Percentiles rank a stretch among this genome's conserved stretches.
Evolutionary conservation across 1,140 invertebrate species (phyloP).

Genomic region (Diorhabda carinulata): DNA sequence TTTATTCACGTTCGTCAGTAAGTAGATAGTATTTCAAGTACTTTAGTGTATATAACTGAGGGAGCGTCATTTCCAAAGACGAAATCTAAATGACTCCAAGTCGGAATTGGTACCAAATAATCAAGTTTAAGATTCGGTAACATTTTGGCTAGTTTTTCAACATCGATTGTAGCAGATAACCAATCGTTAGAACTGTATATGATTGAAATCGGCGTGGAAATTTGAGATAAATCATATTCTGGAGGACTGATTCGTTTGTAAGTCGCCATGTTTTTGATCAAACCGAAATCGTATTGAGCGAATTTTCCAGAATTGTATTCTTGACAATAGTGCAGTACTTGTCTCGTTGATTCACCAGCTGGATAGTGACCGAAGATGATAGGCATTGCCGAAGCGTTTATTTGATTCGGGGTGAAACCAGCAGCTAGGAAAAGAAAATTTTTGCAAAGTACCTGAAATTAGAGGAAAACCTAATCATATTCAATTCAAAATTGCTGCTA

Average conservation of each 20-base stretch:
- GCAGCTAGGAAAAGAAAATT: slow-evolving; percentile 58
- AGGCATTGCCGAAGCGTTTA: slow-evolving; percentile 57
- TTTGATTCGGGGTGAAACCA: slow-evolving; percentile 53
- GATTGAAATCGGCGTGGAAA: slow-evolving; percentile 54
- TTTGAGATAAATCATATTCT: slow-evolving; percentile 52
- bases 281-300: slow-evolving; percentile 55
- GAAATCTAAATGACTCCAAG: slow-evolving; percentile 61
- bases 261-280: slow-evolving; percentile 38
- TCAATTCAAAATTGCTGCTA: too few species aligned
- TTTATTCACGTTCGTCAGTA: background rate
- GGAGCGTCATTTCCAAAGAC: slow-evolving; percentile 56
- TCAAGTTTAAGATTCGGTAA: slow-evolving; percentile 40
- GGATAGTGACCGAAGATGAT: slow-evolving; percentile 69
- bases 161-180: slow-evolving; percentile 51
- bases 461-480: too few species aligned
- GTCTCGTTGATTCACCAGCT: slow-evolving; percentile 71
- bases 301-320: slow-evolving; percentile 56
- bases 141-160: slow-evolving; percentile 39
- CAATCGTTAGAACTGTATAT: slow-evolving; percentile 55
- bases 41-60: slow-evolving; percentile 52
- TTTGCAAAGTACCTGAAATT: slow-evolving; percentile 50
- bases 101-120: slow-evolving; percentile 49
- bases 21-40: slow-evolving; percentile 41
- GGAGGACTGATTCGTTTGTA: slow-evolving; percentile 45
- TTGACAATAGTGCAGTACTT: slow-evolving; percentile 67